These are phyloP conservation scores for Osmerus mordax DNA, from an alignment of 2,113 vertebrate species.

Conservation along the genomic window DNA sequence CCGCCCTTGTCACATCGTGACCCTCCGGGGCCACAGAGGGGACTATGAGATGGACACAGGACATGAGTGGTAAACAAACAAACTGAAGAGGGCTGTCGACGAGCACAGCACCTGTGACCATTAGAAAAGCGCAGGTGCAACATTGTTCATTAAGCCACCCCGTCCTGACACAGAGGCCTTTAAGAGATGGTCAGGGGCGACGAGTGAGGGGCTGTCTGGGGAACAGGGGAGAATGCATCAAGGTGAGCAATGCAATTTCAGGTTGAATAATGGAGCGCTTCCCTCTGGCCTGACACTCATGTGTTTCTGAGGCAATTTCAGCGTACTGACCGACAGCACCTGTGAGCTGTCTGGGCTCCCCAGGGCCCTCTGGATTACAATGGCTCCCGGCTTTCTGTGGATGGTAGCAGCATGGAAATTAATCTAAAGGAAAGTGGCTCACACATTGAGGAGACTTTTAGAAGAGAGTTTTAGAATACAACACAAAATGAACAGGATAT, in stretches of 20 bases:
- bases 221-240: constrained; percentile 61
- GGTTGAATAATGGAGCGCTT: constrained; percentile 70
- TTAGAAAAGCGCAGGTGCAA: constrained; percentile 58
- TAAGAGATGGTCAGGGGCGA: constrained; percentile 65
- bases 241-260: constrained; percentile 72
- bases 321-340: constrained; percentile 53
- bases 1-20: constrained; percentile 49
- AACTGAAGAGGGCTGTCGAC: constrained; percentile 38
- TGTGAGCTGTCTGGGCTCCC: constrained; percentile 54
- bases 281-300: constrained; percentile 62
- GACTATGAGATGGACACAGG: constrained; percentile 42
- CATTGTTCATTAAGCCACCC: constrained; percentile 65
- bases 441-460: constrained; percentile 56
- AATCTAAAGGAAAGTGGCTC: constrained; percentile 57
- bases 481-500: neutral
- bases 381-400: constrained; percentile 42
- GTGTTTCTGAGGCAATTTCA: constrained; percentile 58
- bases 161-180: constrained; percentile 63
- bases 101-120: constrained; percentile 62
- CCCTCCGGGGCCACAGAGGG: constrained; percentile 43
- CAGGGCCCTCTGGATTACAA: constrained; percentile 54
- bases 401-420: constrained; percentile 49
- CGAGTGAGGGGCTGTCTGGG: constrained; percentile 63
- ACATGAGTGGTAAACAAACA: constrained; percentile 65
- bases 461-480: neutral